A percentile compares a stretch with the other conserved stretches of the same genome.
Evolutionary conservation across 1,140 invertebrate genomes (phyloP).

Genomic region (Adelges cooleyi): DNA sequence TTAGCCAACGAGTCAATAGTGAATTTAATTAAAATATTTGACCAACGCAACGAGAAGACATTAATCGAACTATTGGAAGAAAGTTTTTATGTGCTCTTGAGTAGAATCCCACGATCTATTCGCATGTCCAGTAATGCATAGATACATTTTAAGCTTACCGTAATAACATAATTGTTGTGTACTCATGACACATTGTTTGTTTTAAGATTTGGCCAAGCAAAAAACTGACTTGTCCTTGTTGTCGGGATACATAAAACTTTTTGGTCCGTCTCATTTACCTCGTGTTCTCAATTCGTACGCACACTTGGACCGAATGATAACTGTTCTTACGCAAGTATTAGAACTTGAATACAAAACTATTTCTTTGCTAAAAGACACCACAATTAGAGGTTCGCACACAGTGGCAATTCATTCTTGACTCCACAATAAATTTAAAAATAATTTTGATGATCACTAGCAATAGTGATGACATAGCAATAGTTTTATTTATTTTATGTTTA

Average conservation of each 20-base stretch:
- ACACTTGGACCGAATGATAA: slow-evolving; percentile 43
- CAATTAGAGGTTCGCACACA: slow-evolving; percentile 39
- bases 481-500: background rate
- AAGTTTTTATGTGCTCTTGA: slow-evolving; percentile 28
- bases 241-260: slow-evolving; percentile 47
- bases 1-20: slow-evolving; percentile 3
- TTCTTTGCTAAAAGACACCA: slow-evolving; percentile 44
- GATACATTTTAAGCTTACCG: no score
- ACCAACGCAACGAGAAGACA: background rate
- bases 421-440: no score
- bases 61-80: slow-evolving; percentile 27
- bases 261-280: slow-evolving; percentile 44
- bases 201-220: slow-evolving; percentile 20
- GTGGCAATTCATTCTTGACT: no score
- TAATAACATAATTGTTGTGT: background rate
- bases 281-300: slow-evolving; percentile 41
- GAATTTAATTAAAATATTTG: slow-evolving; percentile 10
- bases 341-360: slow-evolving; percentile 37
- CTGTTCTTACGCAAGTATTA: slow-evolving; percentile 4
- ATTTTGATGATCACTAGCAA: no score
- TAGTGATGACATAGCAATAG: no score
- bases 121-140: slow-evolving; percentile 5
- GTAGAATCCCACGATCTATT: slow-evolving; percentile 12
- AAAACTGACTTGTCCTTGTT: slow-evolving; percentile 39
- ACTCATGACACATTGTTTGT: background rate